Conservation (phyloP, 2,113 vertebrate genomes). For the Pelodiscus sinensis region DNA sequence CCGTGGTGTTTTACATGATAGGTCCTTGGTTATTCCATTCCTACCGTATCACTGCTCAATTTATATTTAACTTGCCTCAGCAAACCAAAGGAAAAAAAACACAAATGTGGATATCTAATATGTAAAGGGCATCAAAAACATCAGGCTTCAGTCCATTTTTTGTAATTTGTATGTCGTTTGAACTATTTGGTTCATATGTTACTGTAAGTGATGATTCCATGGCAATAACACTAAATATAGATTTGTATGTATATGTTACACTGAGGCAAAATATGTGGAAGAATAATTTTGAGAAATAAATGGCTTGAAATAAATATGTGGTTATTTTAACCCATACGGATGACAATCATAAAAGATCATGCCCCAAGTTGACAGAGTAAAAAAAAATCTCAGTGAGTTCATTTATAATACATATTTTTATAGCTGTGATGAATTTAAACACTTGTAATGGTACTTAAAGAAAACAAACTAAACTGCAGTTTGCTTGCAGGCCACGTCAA, state of each 20-base stretch:
- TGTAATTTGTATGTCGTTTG: background rate
- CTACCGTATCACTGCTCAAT: background rate
- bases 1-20: background rate
- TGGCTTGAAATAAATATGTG: background rate
- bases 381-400: conserved; percentile 2
- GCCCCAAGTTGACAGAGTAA: background rate
- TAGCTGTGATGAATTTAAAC: conserved; percentile 17
- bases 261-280: background rate
- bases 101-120: background rate
- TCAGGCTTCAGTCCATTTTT: background rate
- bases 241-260: background rate
- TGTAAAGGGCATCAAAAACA: background rate
- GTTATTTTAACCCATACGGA: conserved; percentile 23
- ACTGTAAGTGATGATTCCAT: background rate
- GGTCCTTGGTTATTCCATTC: background rate
- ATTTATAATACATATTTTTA: conserved; percentile 16
- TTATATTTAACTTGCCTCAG: background rate
- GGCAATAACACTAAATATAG: background rate
- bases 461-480: conserved; percentile 46
- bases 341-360: background rate
- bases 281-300: conserved; percentile 3
- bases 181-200: background rate
- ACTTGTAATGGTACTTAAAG: conserved; percentile 40
- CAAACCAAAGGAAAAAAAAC: background rate
- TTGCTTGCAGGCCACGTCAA: conserved; percentile 51